Percentiles rank a stretch among this genome's conserved stretches.
These are phyloP conservation scores for Drosophila sp. DNA, from an alignment of 1,140 invertebrate species.

Conservation along the genomic window DNA sequence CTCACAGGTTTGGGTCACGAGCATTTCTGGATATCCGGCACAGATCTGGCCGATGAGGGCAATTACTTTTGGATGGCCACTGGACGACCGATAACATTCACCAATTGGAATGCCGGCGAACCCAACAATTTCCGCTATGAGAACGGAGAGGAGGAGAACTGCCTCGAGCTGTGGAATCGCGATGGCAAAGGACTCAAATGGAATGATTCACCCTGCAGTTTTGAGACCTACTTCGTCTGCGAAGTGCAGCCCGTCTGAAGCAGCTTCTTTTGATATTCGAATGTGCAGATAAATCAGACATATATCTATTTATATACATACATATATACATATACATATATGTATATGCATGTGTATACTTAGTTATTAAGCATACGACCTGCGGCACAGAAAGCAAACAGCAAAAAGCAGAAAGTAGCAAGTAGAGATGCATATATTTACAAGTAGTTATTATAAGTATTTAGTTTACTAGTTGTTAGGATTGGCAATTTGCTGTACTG, in stretches of 20 bases:
- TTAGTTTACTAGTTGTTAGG: conserved; percentile 41
- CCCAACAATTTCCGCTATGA: conserved; percentile 96
- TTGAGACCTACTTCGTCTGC: conserved; percentile 96
- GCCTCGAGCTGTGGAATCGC: conserved; percentile 95
- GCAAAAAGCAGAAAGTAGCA: too few relatives aligned
- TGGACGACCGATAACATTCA: conserved; percentile 93
- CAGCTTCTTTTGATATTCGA: conserved; percentile 5
- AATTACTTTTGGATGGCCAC: conserved; percentile 97
- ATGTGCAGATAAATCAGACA: background rate
- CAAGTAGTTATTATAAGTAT: conserved; percentile 46
- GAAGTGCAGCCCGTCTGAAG: conserved; percentile 88
- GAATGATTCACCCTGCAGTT: conserved; percentile 96
- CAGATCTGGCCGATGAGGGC: conserved; percentile 95
- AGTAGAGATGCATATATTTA: conserved; percentile 24
- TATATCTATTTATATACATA: conserved; percentile 14
- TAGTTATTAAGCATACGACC: conserved; percentile 29
- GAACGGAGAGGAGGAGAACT: conserved; percentile 96
- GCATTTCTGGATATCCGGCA: conserved; percentile 96
- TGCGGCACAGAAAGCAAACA: conserved; percentile 25
- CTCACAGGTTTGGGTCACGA: conserved; percentile 91
- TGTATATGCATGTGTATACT: conserved; percentile 7
- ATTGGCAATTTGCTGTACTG: background rate
- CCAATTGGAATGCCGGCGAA: conserved; percentile 96
- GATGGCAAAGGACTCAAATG: conserved; percentile 96
- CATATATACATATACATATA: conserved; percentile 16